These are phyloP conservation scores for Drosophila navojoa DNA, from an alignment of 1,140 invertebrate genomes.

Conservation along the genomic window DNA sequence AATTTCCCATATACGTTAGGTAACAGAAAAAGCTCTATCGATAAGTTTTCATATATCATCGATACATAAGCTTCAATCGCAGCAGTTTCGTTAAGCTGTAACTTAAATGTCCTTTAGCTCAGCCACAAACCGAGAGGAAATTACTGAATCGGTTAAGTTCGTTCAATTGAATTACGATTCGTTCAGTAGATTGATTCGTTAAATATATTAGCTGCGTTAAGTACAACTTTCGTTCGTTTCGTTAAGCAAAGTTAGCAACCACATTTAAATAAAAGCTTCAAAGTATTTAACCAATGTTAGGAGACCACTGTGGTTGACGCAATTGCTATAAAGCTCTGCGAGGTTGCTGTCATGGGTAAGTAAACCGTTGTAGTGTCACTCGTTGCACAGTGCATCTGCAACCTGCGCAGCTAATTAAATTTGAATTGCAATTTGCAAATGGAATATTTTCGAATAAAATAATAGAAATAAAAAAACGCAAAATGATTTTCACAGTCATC, in stretches of 20 bases:
- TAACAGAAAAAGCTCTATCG: not conserved
- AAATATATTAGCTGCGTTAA: not conserved
- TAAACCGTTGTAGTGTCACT: not conserved
- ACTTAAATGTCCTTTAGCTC: not conserved
- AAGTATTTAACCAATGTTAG: not conserved
- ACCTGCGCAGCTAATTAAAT: constrained; percentile 8
- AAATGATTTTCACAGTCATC: constrained; percentile 8
- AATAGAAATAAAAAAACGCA: constrained; percentile 25
- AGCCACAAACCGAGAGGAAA: not conserved
- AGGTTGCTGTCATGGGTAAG: not conserved
- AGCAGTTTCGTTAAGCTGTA: not conserved
- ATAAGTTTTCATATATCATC: not conserved
- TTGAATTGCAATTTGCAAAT: constrained; percentile 15
- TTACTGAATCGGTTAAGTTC: not conserved
- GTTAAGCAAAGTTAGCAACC: not conserved
- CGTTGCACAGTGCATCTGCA: not conserved
- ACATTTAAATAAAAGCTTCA: not conserved
- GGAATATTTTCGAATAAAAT: constrained; percentile 2
- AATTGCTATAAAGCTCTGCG: not conserved
- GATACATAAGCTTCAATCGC: not conserved
- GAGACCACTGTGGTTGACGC: not conserved
- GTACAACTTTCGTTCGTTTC: no score
- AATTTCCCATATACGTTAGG: not conserved
- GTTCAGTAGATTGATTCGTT: not conserved
- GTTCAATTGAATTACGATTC: not conserved